Conservation (phyloP, 2,113 vertebrate genomes). For the Urocolius indicus region DNA sequence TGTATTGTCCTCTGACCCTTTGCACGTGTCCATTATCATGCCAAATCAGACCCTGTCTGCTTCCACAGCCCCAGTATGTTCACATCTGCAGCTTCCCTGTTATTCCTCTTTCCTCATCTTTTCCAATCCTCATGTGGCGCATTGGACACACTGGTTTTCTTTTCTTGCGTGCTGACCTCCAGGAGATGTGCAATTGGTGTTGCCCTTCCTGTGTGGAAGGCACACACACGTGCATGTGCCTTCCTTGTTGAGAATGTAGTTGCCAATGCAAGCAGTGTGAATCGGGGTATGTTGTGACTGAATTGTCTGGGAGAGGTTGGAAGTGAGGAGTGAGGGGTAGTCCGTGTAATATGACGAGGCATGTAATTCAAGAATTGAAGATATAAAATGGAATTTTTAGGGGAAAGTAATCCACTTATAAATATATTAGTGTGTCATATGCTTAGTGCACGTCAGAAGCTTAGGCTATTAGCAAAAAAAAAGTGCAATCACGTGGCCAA, state of each 20-base stretch:
- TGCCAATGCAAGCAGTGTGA: fast-evolving
- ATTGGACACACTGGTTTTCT: not conserved
- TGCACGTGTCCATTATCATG: not conserved
- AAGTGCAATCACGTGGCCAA: not conserved
- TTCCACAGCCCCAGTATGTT: not conserved
- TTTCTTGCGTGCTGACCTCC: not conserved
- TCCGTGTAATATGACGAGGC: not conserved
- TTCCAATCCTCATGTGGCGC: not conserved
- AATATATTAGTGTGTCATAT: fast-evolving
- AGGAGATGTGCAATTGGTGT: not conserved
- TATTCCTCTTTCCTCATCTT: not conserved
- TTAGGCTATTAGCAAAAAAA: not conserved
- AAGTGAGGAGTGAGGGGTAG: not conserved
- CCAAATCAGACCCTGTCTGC: not conserved
- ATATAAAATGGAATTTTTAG: not conserved
- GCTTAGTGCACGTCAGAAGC: not conserved
- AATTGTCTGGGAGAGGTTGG: not conserved
- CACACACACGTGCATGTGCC: not conserved
- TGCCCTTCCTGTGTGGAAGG: not conserved
- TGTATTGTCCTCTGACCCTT: not conserved
- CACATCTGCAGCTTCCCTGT: not conserved
- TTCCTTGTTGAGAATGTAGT: not conserved
- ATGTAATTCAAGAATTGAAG: not conserved
- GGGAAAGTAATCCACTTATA: not conserved
- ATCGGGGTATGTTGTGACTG: not conserved